A percentile compares a stretch with the other conserved stretches of the same genome.
These are phyloP conservation scores for Zoroaster sp. DNA, from an alignment of 53 echinoderm and acorn worm species.

Conservation along the genomic window DNA sequence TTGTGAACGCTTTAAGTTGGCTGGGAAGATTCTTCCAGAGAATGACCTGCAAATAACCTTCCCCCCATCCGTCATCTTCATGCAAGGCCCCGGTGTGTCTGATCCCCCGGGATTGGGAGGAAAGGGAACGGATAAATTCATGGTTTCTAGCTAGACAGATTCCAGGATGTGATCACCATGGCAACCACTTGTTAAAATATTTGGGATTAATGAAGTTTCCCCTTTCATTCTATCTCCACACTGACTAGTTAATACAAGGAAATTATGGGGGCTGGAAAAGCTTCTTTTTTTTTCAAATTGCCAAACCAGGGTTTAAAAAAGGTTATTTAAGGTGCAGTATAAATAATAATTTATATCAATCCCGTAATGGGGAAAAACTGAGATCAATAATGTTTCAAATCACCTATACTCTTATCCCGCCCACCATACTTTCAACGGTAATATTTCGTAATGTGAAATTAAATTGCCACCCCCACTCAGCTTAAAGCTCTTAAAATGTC, in stretches of 20 bases:
- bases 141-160: neutral
- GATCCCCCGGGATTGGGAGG: neutral
- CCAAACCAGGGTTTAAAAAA: too few relatives aligned
- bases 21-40: neutral
- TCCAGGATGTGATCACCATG: conserved; percentile 33
- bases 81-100: neutral
- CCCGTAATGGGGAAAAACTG: too few relatives aligned
- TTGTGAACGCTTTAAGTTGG: too few relatives aligned
- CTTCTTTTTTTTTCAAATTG: too few relatives aligned
- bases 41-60: neutral
- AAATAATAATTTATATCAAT: too few relatives aligned
- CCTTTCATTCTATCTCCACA: neutral
- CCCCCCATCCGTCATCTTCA: neutral
- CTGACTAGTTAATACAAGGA: neutral
- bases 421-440: neutral
- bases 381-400: too few relatives aligned
- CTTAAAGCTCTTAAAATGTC: neutral
- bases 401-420: neutral
- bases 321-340: too few relatives aligned
- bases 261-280: too few relatives aligned
- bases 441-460: neutral
- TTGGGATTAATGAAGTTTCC: neutral
- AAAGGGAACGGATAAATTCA: conserved; percentile 25
- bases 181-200: neutral
- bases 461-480: neutral